Base-by-base conservation (phyloP, 2,888 invertebrate genomes). In the Heliconius cydno region DNA sequence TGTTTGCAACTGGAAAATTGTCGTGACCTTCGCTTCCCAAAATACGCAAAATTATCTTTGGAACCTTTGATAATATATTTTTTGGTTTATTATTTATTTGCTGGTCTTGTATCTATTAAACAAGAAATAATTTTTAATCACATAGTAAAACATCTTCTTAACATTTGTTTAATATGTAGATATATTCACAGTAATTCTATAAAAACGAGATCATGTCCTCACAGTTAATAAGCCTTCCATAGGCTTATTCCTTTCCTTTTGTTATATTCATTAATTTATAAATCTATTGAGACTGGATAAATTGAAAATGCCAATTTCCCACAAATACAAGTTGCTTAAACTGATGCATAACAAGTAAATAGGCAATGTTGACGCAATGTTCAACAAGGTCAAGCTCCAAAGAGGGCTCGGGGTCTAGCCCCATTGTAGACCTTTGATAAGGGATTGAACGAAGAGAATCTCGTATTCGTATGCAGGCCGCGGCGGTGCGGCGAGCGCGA, bases 381-480 rank as follows among this genome's bases (percentile, higher is more conserved):
- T 90, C 89, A 88, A 86, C 85, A 89, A 90, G 90, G 90, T 92
- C 90, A 88, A 89, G 88, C 87, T 88, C 87, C 91, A 91, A 91
- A 88, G 89, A 90, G 90, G 88, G 87, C 88, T 90, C 87, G 87
- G 90, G 90, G 88, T 88, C 89, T 90, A 90, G 90, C 88, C 88
- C 87, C 87, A 88, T 89, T 88, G 89, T 89, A 91, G 91, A 90
- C 89, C 89, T 90, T 82, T 90, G 91, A 90, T 92, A 92, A 92
- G 92, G 93, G 92, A 88, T 90, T 90, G 90, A 90, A 87, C 89
- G 88, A 89, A 90, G 91, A 90, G 92, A 90, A 91, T 93, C 91
- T 90, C 87, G 92, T 92, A 92, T 94, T 94, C 92, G 94, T 93
- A 94, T 95, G 94, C 95, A 93, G 92, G 92, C 91, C 92, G 92